Base-by-base conservation (phyloP, 2,113 vertebrate species). In the Rhizomys pruinosus region DNA sequence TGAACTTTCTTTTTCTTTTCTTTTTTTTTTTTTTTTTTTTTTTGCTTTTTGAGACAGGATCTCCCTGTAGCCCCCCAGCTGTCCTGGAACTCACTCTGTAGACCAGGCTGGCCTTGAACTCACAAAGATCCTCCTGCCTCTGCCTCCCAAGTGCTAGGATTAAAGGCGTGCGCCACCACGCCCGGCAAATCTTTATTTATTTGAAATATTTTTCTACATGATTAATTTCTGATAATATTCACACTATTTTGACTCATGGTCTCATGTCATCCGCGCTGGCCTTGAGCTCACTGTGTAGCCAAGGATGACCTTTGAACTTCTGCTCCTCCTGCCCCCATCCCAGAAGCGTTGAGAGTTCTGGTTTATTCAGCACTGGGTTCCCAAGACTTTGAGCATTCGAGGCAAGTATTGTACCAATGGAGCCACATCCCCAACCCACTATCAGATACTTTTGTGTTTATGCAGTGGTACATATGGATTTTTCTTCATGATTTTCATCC, bases 401-500 rank as follows among this genome's bases (percentile, higher is more conserved):
- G 80, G 19, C 39, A 66, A 76, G 27, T 5, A n/a, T 15, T 59
- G 9, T 34, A 84, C 61, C 61, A 47, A 84, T 29, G 32, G 44
- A 84, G 20, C 81, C 20, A 68, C 44, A 47, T 15, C 81, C 16
- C 29, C 13, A 42, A 15, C 32, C 9, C 34, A 19, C 17, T 39
- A 10, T 23, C 20, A n/a, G 19, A 20, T 73, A 72, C 23, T 76
- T 37, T 87, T 66, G 32, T 27, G 80, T 86, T 78, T 64, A 55
- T 44, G 85, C 81, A 55, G 23, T 84, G 4, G 88, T 59, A 19
- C 16, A 25, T 57, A 7, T 74, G 13, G 8, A 64, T 88, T 93
- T 94, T 93, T 93, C 39, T 25, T 91, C 78, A 29, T 39, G 68
- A 64, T 86, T 87, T 93, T 91, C 59, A 32, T 76, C 15, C 76